phyloP scores from a whole-genome alignment of 2,888 invertebrate genomes.

The Lasioglossum leucozonium region DNA sequence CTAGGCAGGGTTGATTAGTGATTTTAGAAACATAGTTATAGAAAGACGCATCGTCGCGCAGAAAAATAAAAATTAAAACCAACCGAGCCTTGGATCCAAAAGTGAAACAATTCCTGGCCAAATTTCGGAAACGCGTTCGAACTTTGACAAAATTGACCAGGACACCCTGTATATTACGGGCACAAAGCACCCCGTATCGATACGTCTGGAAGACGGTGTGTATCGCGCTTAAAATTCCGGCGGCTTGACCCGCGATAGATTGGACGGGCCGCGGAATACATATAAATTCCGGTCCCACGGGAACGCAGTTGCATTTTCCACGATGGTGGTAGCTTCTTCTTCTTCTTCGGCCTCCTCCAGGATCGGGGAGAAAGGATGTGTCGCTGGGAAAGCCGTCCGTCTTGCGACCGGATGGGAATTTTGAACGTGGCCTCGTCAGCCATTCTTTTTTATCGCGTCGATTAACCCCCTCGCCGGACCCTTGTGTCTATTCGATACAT shows the following conservation, averaged over 20 bases:
- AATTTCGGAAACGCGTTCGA: neutral
- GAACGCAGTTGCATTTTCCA: conserved; percentile 68
- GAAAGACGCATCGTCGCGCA: neutral
- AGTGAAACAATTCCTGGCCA: neutral
- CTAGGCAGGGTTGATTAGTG: no score
- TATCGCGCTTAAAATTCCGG: conserved; percentile 84
- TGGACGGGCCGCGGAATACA: conserved; percentile 83
- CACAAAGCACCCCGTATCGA: conserved; percentile 36
- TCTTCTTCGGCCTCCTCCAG: conserved; percentile 16
- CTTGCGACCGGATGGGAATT: neutral
- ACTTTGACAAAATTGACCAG: neutral
- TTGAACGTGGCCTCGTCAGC: neutral
- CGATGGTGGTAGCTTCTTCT: conserved; percentile 29
- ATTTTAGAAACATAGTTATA: neutral
- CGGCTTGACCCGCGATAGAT: conserved; percentile 84
- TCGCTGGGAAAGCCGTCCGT: conserved; percentile 22
- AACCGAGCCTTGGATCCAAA: no score
- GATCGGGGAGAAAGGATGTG: neutral
- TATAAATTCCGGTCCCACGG: conserved; percentile 81
- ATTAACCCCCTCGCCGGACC: neutral
- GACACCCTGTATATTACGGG: conserved; percentile 45
- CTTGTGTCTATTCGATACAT: neutral
- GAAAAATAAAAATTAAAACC: neutral
- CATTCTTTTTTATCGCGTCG: conserved; percentile 9
- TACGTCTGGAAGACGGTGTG: conserved; percentile 34